Evolutionary conservation across 2,888 invertebrate genomes (phyloP).

Genomic region (Parochlus steinenii): DNA sequence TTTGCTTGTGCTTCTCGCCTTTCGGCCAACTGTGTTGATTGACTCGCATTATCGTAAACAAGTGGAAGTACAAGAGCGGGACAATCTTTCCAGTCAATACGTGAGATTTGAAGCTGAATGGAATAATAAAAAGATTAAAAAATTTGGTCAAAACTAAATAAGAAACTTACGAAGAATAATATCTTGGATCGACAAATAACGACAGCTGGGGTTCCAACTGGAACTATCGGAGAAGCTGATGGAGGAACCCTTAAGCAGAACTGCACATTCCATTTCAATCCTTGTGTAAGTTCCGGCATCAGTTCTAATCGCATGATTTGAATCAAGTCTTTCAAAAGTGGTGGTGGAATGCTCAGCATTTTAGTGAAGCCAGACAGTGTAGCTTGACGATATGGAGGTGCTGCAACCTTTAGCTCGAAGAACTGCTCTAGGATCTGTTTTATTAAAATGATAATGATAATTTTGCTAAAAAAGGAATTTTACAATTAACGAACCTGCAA

Average conservation of each 20-base stretch:
- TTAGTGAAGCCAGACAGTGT: slow-evolving; percentile 73
- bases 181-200: slow-evolving; percentile 74
- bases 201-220: slow-evolving; percentile 79
- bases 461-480: not conserved
- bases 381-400: slow-evolving; percentile 82
- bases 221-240: slow-evolving; percentile 68
- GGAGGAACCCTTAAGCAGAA: slow-evolving; percentile 88
- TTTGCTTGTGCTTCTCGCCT: slow-evolving; percentile 46
- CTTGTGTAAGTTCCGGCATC: slow-evolving; percentile 41
- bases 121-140: slow-evolving; percentile 4
- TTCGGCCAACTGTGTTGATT: slow-evolving; percentile 75
- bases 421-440: slow-evolving; percentile 85
- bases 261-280: slow-evolving; percentile 75
- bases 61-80: slow-evolving; percentile 69
- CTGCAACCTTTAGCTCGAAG: slow-evolving; percentile 76
- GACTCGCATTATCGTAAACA: slow-evolving; percentile 75
- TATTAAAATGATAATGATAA: slow-evolving; percentile 32
- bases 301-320: slow-evolving; percentile 46
- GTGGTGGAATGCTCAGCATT: slow-evolving; percentile 67
- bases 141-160: slow-evolving; percentile 3
- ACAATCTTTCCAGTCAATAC: slow-evolving; percentile 48
- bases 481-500: slow-evolving; percentile 43
- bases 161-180: slow-evolving; percentile 67
- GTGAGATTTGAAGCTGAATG: slow-evolving; percentile 18
- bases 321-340: slow-evolving; percentile 81